phyloP scores from a whole-genome alignment of 1,140 invertebrate genomes.

The Melanaphis sacchari region DNA sequence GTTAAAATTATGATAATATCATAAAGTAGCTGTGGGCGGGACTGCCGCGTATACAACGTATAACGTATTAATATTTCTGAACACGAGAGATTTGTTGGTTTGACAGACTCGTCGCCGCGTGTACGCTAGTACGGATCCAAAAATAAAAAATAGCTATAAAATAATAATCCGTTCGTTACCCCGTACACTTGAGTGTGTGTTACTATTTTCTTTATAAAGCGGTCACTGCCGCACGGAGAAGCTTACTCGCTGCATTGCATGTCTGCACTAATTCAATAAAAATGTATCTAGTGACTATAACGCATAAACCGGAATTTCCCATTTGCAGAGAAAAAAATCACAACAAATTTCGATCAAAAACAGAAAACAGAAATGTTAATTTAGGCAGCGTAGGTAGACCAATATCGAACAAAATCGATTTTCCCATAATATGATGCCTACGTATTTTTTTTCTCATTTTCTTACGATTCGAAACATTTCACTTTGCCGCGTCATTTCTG shows the following conservation, averaged over 20 bases:
- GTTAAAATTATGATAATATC: slow-evolving; percentile 16
- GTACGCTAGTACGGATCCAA: background rate
- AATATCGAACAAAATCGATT: background rate
- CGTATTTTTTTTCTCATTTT: background rate
- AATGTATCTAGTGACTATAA: too few relatives aligned
- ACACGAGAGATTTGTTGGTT: background rate
- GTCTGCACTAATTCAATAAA: too few relatives aligned
- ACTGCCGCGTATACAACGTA: background rate
- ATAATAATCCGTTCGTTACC: slow-evolving; percentile 5
- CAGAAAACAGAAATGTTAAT: too few relatives aligned
- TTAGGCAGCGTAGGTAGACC: background rate
- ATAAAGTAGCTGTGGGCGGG: slow-evolving; percentile 7
- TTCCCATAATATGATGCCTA: background rate
- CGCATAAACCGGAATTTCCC: too few relatives aligned
- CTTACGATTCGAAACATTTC: background rate
- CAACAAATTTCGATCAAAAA: background rate
- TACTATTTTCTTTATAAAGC: background rate
- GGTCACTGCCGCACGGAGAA: background rate
- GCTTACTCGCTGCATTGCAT: background rate
- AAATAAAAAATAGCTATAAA: slow-evolving; percentile 7
- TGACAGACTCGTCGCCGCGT: background rate
- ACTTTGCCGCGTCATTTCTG: background rate
- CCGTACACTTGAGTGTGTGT: background rate
- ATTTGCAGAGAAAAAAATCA: background rate
- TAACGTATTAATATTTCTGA: slow-evolving; percentile 4